Conservation (phyloP, 2,888 invertebrate species). For the Hyposoter dolosus region DNA sequence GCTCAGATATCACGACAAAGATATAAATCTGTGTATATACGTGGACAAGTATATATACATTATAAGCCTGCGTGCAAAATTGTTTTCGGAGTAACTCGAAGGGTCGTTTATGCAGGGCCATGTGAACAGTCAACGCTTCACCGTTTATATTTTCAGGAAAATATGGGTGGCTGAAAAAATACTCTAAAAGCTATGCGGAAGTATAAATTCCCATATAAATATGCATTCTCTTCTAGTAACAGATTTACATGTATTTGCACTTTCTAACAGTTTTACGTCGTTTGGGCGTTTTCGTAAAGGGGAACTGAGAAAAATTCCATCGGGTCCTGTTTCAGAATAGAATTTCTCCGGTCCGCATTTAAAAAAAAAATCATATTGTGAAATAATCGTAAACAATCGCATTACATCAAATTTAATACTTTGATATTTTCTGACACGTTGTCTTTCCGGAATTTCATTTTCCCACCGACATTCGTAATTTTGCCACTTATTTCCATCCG, state of each 20-base stretch:
- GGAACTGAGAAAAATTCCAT: not conserved
- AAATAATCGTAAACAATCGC: not conserved
- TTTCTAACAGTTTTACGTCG: not conserved
- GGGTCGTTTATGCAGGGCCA: not conserved
- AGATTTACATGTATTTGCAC: not conserved
- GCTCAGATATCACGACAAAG: constrained; percentile 6
- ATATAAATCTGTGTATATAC: constrained; percentile 17
- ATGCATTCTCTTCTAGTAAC: not conserved
- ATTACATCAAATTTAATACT: not conserved
- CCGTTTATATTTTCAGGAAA: not conserved
- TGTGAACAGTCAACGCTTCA: not conserved
- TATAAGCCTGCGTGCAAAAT: constrained; percentile 1
- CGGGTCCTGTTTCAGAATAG: not conserved
- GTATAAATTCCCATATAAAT: not conserved
- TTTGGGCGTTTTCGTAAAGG: not conserved
- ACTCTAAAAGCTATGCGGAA: not conserved
- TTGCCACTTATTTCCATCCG: not conserved
- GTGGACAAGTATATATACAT: not conserved
- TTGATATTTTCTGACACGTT: not conserved
- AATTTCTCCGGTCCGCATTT: not conserved
- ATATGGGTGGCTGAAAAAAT: not conserved
- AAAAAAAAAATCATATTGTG: not conserved
- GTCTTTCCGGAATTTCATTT: not conserved
- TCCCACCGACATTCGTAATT: not conserved
- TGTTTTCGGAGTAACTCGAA: not conserved